Percentiles rank a stretch among this genome's conserved stretches.
Conservation (phyloP, 2,888 invertebrate genomes). For the Leistus spinibarbis region DNA sequence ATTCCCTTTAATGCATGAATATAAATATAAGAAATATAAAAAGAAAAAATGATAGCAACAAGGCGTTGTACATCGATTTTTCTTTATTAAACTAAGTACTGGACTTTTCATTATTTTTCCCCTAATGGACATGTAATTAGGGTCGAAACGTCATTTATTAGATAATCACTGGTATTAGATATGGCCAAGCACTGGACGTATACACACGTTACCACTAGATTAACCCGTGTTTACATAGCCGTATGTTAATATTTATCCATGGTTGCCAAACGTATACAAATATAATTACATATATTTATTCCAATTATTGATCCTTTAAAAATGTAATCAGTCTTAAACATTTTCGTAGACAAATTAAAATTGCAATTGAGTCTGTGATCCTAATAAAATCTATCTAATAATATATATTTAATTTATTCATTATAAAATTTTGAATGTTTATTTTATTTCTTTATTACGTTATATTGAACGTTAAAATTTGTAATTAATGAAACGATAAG, state of each 20-base stretch:
- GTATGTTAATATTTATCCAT: slow-evolving; percentile 13
- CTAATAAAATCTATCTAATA: no score
- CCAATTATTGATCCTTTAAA: no score
- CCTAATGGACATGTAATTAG: slow-evolving; percentile 35
- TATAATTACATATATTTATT: neutral
- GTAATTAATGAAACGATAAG: slow-evolving; percentile 23
- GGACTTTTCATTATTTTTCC: slow-evolving; percentile 23
- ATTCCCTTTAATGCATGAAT: no score
- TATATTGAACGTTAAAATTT: slow-evolving; percentile 10
- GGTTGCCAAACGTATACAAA: neutral
- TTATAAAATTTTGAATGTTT: no score
- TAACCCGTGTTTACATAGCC: slow-evolving; percentile 30
- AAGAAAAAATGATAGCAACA: neutral
- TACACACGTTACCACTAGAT: slow-evolving; percentile 26
- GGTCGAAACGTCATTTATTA: slow-evolving; percentile 32
- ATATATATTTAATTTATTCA: no score
- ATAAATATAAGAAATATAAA: no score
- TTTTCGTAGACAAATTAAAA: no score
- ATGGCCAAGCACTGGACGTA: neutral
- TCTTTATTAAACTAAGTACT: slow-evolving; percentile 33
- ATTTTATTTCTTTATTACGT: neutral
- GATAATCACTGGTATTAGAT: slow-evolving; percentile 34
- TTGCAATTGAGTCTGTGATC: no score
- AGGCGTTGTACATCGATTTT: neutral
- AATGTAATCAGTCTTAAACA: no score